Evolutionary conservation across 2,797 vertebrate species (phyloP).

Genomic region (Coccyzus lansbergi): DNA sequence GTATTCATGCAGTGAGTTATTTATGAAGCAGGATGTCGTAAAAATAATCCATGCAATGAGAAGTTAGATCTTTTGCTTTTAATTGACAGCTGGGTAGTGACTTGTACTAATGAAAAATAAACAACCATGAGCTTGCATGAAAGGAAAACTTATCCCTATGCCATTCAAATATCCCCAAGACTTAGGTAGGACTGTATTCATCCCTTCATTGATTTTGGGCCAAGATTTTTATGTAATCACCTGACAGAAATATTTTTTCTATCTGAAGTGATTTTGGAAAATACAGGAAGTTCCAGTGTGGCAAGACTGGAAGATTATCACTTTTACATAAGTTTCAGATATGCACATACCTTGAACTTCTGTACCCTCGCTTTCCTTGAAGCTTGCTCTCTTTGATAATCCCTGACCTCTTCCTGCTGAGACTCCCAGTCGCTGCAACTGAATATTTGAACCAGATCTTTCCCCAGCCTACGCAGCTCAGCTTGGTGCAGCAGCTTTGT

Average conservation of each 20-base stretch:
- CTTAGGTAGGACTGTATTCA: not conserved
- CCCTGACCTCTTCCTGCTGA: not conserved
- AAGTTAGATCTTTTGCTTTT: not conserved
- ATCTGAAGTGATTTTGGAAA: not conserved
- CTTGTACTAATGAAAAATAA: not conserved
- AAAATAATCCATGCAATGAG: not conserved
- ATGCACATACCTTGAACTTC: conserved; percentile 1
- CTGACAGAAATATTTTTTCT: not conserved
- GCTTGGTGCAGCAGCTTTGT: not conserved
- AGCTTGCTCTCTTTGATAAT: not conserved
- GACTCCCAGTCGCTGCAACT: not conserved
- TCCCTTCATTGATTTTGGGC: not conserved
- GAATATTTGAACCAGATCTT: not conserved
- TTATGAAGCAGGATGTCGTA: not conserved
- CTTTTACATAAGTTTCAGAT: conserved; percentile 8
- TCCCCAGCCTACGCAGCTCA: not conserved
- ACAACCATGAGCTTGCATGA: not conserved
- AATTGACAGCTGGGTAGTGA: not conserved
- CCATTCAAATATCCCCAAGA: not conserved
- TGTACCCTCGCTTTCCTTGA: not conserved
- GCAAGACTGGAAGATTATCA: not conserved
- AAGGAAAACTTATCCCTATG: not conserved
- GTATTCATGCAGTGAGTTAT: not conserved
- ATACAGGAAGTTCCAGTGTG: not conserved
- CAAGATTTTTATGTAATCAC: not conserved